Evolutionary conservation across 2,888 invertebrate species (phyloP).

Genomic region (Laothoe populi): DNA sequence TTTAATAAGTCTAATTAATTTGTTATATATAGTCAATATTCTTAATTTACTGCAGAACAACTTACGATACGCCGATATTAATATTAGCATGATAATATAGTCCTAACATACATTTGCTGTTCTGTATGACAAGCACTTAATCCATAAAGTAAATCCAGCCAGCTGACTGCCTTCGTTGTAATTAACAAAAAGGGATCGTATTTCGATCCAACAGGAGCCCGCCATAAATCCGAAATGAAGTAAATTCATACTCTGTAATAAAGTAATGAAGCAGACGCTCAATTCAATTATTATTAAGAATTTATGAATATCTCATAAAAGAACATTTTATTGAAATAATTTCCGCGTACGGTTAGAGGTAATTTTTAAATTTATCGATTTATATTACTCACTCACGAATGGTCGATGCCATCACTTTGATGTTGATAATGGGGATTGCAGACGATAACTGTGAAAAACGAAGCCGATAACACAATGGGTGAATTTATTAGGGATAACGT

Average conservation of each 20-base stretch:
- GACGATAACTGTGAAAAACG: conserved; percentile 45
- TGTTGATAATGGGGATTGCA: conserved; percentile 51
- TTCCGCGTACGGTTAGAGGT: conserved; percentile 60
- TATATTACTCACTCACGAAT: conserved; percentile 58
- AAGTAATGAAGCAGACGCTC: conserved; percentile 65
- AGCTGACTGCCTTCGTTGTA: conserved; percentile 51
- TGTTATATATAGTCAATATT: too few relatives aligned
- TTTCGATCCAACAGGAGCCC: conserved; percentile 37
- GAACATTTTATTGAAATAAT: conserved; percentile 74
- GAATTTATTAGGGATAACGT: conserved; percentile 48
- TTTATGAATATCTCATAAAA: conserved; percentile 72
- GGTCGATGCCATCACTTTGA: conserved; percentile 54
- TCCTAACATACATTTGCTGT: conserved; percentile 53
- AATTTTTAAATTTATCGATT: conserved; percentile 69
- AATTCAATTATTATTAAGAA: conserved; percentile 79
- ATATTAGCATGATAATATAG: conserved; percentile 66
- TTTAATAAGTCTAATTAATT: too few relatives aligned
- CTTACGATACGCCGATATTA: conserved; percentile 39
- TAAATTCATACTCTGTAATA: conserved; percentile 66
- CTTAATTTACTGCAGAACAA: too few relatives aligned
- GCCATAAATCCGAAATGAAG: conserved; percentile 59
- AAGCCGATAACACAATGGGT: conserved; percentile 46
- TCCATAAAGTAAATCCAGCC: conserved; percentile 61
- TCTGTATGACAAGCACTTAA: conserved; percentile 56
- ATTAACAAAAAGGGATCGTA: conserved; percentile 64